phyloP scores from a whole-genome alignment of 2,797 vertebrate species.

The Rhyacichthys aspro region DNA sequence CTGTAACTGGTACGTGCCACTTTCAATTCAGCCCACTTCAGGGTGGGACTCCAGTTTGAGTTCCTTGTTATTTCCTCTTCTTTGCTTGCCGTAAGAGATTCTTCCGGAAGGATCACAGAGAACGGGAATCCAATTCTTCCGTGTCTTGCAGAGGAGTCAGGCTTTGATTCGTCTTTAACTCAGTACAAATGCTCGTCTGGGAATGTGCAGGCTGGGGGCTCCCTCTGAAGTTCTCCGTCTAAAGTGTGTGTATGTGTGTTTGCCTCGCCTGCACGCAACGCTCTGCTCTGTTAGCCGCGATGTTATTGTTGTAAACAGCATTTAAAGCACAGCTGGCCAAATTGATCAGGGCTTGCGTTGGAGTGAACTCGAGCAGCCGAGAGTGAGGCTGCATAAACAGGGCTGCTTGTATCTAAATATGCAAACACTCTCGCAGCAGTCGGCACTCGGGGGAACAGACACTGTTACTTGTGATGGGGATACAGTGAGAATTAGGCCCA shows the following conservation, averaged over 20 bases:
- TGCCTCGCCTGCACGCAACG: conserved; percentile 37
- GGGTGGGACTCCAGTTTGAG: conserved; percentile 58
- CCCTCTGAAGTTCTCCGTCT: conserved; percentile 79
- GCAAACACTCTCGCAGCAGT: conserved; percentile 88
- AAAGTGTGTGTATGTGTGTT: conserved; percentile 7
- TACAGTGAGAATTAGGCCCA: conserved; percentile 82
- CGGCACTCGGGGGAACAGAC: conserved; percentile 86
- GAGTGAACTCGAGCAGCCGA: conserved; percentile 87
- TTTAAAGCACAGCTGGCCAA: conserved; percentile 94
- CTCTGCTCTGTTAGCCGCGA: conserved; percentile 74
- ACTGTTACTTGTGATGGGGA: conserved; percentile 90
- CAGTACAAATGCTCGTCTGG: conserved; percentile 76
- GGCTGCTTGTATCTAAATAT: conserved; percentile 87
- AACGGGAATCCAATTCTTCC: conserved; percentile 73
- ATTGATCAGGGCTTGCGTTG: conserved; percentile 90
- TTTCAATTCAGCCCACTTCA: conserved; percentile 69
- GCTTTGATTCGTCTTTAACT: conserved; percentile 80
- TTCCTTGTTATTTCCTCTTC: conserved; percentile 66
- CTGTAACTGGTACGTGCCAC: conserved; percentile 71
- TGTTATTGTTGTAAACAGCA: conserved; percentile 94
- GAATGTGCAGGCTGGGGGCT: conserved; percentile 82
- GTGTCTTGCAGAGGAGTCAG: conserved; percentile 64
- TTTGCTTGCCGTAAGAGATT: conserved; percentile 61
- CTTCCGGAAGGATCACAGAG: conserved; percentile 77
- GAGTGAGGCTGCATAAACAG: conserved; percentile 95